Percentiles rank a stretch among this genome's conserved stretches.
These are phyloP conservation scores for Sericinus montela DNA, from an alignment of 2,888 invertebrate species.

Conservation along the genomic window DNA sequence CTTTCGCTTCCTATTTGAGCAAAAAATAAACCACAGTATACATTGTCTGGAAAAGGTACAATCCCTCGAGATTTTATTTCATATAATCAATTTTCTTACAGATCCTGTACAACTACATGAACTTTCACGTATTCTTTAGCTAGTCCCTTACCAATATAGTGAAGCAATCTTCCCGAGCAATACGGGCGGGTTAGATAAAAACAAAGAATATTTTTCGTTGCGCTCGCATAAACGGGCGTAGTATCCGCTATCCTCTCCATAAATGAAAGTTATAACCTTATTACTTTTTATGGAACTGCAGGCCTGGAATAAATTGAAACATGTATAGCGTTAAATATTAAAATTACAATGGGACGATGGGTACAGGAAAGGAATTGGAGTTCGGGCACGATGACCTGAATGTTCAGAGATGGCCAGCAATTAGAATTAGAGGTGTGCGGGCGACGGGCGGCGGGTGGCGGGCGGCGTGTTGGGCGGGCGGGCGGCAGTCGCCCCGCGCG, in stretches of 20 bases:
- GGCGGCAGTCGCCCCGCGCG: conserved; percentile 22
- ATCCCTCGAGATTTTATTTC: conserved; percentile 14
- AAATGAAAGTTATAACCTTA: conserved; percentile 48
- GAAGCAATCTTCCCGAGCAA: conserved; percentile 14
- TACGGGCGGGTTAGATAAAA: conserved; percentile 22
- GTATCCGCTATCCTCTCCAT: conserved; percentile 36
- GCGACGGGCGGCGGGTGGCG: conserved; percentile 29
- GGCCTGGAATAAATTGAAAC: conserved; percentile 49
- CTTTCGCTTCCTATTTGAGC: not conserved
- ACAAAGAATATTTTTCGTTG: conserved; percentile 27
- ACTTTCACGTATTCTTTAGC: conserved; percentile 16
- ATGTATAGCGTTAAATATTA: conserved; percentile 53
- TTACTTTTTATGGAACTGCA: conserved; percentile 59
- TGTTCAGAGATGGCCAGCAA: conserved; percentile 64
- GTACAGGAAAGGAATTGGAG: conserved; percentile 50
- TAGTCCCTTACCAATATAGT: conserved; percentile 17
- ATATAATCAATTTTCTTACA: conserved; percentile 19
- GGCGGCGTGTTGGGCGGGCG: conserved; percentile 23
- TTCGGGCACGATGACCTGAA: conserved; percentile 72
- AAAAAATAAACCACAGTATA: conserved; percentile 3
- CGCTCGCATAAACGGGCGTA: conserved; percentile 31
- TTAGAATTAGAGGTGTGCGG: conserved; percentile 61
- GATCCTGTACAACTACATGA: conserved; percentile 8
- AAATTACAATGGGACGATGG: conserved; percentile 40
- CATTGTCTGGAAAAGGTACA: conserved; percentile 14